Percentiles rank a stretch among this genome's conserved stretches.
Conservation (phyloP, 2,888 invertebrate genomes). For the Andrena camellia region DNA sequence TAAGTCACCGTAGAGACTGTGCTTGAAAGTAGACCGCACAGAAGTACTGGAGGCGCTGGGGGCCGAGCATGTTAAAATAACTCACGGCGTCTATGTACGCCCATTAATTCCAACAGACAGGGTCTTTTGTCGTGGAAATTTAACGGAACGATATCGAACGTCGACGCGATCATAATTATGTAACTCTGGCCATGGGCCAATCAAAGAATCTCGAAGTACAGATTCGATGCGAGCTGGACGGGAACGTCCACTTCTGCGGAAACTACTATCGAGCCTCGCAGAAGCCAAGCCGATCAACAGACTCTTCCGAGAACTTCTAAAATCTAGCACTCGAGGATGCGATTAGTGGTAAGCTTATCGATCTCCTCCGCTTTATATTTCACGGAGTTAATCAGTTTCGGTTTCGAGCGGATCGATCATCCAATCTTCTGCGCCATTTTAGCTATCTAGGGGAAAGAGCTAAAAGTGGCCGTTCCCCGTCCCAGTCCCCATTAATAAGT, state of each 20-base stretch:
- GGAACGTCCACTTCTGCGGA: not conserved
- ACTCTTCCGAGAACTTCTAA: too few species aligned
- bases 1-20: too few species aligned
- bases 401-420: too few species aligned
- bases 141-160: slow-evolving; percentile 8
- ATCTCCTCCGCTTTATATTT: too few species aligned
- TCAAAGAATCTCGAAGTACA: slow-evolving; percentile 7
- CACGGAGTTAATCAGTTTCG: too few species aligned
- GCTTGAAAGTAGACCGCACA: too few species aligned
- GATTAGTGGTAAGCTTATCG: too few species aligned
- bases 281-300: not conserved
- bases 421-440: too few species aligned
- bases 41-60: not conserved
- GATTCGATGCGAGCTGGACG: not conserved
- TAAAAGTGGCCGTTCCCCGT: too few species aligned
- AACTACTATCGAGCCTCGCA: not conserved
- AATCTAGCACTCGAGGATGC: too few species aligned
- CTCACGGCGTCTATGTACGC: not conserved
- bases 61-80: not conserved
- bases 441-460: too few species aligned
- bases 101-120: not conserved
- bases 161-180: slow-evolving; percentile 9
- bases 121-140: not conserved
- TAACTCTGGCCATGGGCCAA: slow-evolving; percentile 15
- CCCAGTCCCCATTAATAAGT: too few species aligned